Base-by-base conservation (phyloP, 2,113 vertebrate genomes). In the Spilogale gracilis region DNA sequence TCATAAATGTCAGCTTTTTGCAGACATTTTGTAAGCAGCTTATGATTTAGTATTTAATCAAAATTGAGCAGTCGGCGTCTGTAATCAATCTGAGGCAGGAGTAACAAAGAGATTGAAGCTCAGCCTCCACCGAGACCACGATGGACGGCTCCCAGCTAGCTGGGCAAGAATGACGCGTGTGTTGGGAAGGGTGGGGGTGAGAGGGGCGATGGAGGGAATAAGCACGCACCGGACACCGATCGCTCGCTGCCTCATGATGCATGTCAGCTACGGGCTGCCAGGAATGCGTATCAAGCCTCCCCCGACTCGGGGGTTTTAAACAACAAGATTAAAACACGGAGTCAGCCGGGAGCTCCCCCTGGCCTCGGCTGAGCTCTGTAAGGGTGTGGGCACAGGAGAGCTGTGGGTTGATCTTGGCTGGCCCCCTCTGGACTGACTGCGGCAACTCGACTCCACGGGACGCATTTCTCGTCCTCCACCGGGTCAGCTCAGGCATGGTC, bases 41-140 rank as follows among this genome's bases (percentile, higher is more conserved):
- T 97, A 94, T 98, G 98, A 98, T 98, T 98, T 98, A 98, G 98
- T 98, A 96, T 98, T 98, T 98, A 98, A 98, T 99, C 98, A 98
- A 98, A 98, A 98, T 78, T 89, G 98, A 98, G 98, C 98, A 96
- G 94, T 98, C 98, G 91, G 98, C 83, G 97, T 97, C 98, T 99
- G 98, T 98, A 98, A 99, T 99, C 98, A 97, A 89, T 96, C 89
- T 32, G 96, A 96, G 93, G 0, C 3, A 60, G 98, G 98, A 98
- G 98, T 97, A 93, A 69, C 97, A 92, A 97, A 81, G 97, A 89
- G 90, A 84, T 0, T 3, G 91, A 93, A 95, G 58, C 89, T 9
- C 85, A 81, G 84, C 95, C 38, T 54, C 32, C 60, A 67, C 38
- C 79, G 84, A 93, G 91, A 96, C 63, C 8, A 63, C 43, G 73